Evolutionary conservation across 2,113 vertebrate genomes (phyloP), one percentile per base, ranked within the genome.

Genomic region (Nycticryphes semicollaris): DNA sequence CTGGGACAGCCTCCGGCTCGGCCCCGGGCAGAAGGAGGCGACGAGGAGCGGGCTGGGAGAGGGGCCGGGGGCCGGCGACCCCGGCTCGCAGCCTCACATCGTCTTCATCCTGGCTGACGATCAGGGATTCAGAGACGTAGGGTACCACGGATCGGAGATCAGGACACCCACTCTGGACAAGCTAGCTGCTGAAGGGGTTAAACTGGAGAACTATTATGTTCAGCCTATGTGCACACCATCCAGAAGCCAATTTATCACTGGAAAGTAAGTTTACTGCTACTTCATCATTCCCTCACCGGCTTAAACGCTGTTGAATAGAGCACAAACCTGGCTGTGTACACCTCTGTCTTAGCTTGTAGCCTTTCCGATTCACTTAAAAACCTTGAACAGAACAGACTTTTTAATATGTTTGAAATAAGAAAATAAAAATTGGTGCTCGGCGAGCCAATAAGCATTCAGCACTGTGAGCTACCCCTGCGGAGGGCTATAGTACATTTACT

Each of bases 121-220:
- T 30, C 99, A 99, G 87, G 99, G 99, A 18, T 99, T 99, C 97
- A 93, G 99, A 95, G 99, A 99, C 37, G 98, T 99, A 17, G 99
- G 99, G 7, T 99, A 99, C 97, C 99, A 99, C 66, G 99, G 99
- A 15, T 99, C 99, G 1, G 99, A 99, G 96, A 99, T 99, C 95
- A 98, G 98, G 89, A 99, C 99, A 3, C 99, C 99, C 37, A 99
- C 99, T 3, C 98, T 99, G 94, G 99, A 99, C 98, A 98, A 96
- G 83, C 98, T 99, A 50, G 99, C 99, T 2, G 98, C 98, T 0
- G 98, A 99, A 96, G 99, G 99, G 39, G 99, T 99, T 51, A 99
- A 99, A 78, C 98, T 99, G 98, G 99, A 99, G 98, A 99, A 99
- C 88, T 99, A 99, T 94, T 99, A 99, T 14, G 99, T 99, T 53